phyloP scores from a whole-genome alignment of 1,140 invertebrate species.

The Saccostrea cuccullata region DNA sequence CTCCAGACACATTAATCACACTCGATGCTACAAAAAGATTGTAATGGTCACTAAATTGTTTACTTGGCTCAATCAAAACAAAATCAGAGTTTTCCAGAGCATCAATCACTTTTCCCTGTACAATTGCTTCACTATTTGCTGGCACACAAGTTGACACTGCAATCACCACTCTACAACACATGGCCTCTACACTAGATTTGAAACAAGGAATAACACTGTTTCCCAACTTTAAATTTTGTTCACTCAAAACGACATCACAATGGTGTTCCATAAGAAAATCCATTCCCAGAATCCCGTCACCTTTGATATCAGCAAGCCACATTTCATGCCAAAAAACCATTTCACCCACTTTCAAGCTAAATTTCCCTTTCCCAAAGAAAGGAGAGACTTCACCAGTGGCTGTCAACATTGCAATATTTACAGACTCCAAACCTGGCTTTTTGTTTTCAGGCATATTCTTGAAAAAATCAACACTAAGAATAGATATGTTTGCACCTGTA shows the following conservation, averaged over 20 bases:
- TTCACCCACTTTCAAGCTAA: conserved; percentile 2
- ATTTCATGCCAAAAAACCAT: conserved; percentile 19
- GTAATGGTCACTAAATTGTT: not conserved
- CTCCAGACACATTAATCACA: not conserved
- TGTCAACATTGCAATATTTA: conserved; percentile 39
- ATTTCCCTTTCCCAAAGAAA: conserved; percentile 42
- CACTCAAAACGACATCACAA: conserved; percentile 26
- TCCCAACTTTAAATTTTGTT: not conserved
- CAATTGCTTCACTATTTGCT: not conserved
- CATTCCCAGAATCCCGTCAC: conserved; percentile 42
- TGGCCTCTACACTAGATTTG: not conserved
- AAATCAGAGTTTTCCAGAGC: not conserved
- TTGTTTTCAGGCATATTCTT: not conserved
- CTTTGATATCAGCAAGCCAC: conserved; percentile 41
- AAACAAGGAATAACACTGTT: conserved; percentile 10
- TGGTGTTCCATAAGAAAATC: conserved; percentile 27
- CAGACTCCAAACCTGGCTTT: not conserved
- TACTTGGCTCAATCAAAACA: not conserved
- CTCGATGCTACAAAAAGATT: not conserved
- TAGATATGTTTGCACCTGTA: conserved; percentile 42
- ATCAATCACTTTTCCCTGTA: not conserved
- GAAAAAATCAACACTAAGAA: conserved; percentile 37
- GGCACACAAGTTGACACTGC: not conserved
- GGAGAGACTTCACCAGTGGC: conserved; percentile 43
- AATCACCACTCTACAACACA: not conserved